Evolutionary conservation across 53 echinoderm and acorn worm genomes (phyloP).

Genomic region (Arbacia lixula): DNA sequence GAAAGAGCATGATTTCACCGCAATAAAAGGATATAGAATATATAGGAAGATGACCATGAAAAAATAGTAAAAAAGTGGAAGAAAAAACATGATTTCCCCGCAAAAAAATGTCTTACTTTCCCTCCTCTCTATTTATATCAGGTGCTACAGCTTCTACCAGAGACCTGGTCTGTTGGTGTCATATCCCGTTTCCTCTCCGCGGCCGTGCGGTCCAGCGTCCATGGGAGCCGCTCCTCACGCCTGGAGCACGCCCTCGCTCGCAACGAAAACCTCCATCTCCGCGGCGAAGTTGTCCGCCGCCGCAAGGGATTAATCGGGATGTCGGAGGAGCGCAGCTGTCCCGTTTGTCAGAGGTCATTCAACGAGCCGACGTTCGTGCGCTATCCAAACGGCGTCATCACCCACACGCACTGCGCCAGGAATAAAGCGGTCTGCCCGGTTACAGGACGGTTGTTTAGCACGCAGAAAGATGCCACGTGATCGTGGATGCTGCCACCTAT

Average conservation of each 20-base stretch:
- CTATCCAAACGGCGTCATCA: constrained; percentile 92
- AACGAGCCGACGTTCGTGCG: constrained; percentile 83
- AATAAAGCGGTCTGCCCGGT: constrained; percentile 94
- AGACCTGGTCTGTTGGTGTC: constrained; percentile 92
- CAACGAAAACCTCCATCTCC: constrained; percentile 87
- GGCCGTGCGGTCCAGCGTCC: constrained; percentile 82
- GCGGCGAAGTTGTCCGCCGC: constrained; percentile 56
- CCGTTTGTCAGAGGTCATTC: constrained; percentile 81
- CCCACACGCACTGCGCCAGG: constrained; percentile 92
- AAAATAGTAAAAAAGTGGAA: not conserved
- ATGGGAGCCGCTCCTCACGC: constrained; percentile 73
- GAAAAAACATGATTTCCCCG: not conserved
- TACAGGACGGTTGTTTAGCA: constrained; percentile 82
- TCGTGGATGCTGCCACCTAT: no score
- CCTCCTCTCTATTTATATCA: no score
- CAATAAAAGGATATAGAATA: no score
- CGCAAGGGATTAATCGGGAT: constrained; percentile 69
- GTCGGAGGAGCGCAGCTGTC: constrained; percentile 74
- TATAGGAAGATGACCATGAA: no score
- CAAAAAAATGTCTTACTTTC: no score
- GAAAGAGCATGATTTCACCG: no score
- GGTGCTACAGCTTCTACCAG: constrained; percentile 96
- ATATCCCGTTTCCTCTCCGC: constrained; percentile 85
- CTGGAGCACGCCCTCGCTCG: constrained; percentile 81
- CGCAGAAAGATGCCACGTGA: constrained; percentile 58